Base-by-base conservation (phyloP, 2,113 vertebrate species). In the Rhombomys opimus region DNA sequence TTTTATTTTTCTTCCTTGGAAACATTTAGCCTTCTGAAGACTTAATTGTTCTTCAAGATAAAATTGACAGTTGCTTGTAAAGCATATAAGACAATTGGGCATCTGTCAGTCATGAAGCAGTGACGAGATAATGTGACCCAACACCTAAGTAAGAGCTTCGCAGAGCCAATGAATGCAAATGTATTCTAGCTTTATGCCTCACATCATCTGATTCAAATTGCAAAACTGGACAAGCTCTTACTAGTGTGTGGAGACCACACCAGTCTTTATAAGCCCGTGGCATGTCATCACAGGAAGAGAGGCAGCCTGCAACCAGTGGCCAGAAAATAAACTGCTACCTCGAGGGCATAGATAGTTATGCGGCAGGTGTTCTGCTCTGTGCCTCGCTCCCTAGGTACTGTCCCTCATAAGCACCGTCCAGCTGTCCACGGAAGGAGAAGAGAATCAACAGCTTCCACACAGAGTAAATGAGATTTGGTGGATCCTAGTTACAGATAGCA, bases 1-100 rank as follows among this genome's bases (percentile, higher is more conserved):
- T 65, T 61, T 76, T 5, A 46, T 96, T 90, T 5, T 27, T 96
- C 77, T 70, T 96, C 87, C 92, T 96, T 98, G 87, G 94, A 98
- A 98, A 97, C 89, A 97, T 82, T 98, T 94, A 97, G 63, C 50
- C 97, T 97, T 97, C 90, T 96, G 97, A 98, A 98, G 87, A 81
- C 96, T 87, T 97, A 96, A 80, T 97, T 97, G 68, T 97, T 70
- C 95, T 97, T 97, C 93, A 97, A 96, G 90, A 92, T 96, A 95
- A 93, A 85, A 96, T 93, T 50, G 94, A 94, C 20, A 94, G 85
- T 68, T 97, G 22, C 89, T 73, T 97, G 97, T 97, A 96, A 98
- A 97, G 91, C 85, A 96, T 97, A 97, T 91, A 84, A 97, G 96
- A 91, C 95, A 94, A 97, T 94, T 95, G 97, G 97, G 90, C 95